These are phyloP conservation scores for Phyllotreta striolata DNA, from an alignment of 2,888 invertebrate species.

Conservation along the genomic window DNA sequence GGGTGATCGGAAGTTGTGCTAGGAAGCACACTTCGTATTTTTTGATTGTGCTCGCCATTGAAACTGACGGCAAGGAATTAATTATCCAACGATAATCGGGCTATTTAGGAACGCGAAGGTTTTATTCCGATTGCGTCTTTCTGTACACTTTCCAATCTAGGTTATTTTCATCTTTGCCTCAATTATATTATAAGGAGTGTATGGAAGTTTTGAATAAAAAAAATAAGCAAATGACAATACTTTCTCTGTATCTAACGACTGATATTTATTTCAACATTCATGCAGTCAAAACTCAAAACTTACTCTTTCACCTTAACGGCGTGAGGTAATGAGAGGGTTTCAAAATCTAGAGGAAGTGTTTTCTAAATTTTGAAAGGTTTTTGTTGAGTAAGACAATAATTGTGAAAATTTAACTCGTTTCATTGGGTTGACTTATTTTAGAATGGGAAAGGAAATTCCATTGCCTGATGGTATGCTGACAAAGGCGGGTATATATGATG, in stretches of 20 bases:
- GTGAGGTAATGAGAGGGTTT: too few relatives aligned
- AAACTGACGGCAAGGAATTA: too few relatives aligned
- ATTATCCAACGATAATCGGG: too few relatives aligned
- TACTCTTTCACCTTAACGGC: too few relatives aligned
- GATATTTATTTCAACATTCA: constrained; percentile 24
- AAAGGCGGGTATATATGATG: constrained; percentile 11
- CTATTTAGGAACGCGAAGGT: constrained; percentile 4
- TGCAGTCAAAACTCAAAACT: neutral
- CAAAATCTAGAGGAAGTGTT: too few relatives aligned
- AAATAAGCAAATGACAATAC: constrained; percentile 29
- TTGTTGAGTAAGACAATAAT: constrained; percentile 28
- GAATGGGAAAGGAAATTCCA: constrained; percentile 11
- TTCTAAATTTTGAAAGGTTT: neutral
- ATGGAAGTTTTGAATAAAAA: constrained; percentile 24
- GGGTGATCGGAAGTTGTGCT: too few relatives aligned
- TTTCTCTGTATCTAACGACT: constrained; percentile 28
- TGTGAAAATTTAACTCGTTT: constrained; percentile 22
- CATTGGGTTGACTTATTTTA: constrained; percentile 14
- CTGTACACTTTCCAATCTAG: constrained; percentile 16
- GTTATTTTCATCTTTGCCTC: constrained; percentile 29
- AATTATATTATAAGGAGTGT: constrained; percentile 17
- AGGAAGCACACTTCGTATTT: too few relatives aligned
- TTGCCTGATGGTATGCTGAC: constrained; percentile 22
- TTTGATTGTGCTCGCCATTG: too few relatives aligned
- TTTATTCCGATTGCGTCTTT: constrained; percentile 12